Percentiles rank a stretch among this genome's conserved stretches.
Evolutionary conservation across 35 echinoderm and acorn worm species (phyloP).

Genomic region (Ptychodera flava): DNA sequence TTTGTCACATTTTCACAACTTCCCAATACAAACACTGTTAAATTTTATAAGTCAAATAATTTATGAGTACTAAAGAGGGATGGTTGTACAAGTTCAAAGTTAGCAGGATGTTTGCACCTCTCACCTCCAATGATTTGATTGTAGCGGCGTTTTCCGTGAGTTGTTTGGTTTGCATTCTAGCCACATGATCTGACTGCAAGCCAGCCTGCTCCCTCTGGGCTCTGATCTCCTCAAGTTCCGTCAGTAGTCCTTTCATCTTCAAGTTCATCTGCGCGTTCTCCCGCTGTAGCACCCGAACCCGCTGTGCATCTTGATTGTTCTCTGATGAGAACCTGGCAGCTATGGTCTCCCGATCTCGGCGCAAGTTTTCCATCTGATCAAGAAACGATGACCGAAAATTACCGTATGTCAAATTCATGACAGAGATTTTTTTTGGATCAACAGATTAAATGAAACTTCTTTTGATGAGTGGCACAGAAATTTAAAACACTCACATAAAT

Average conservation of each 20-base stretch:
- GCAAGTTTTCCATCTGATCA: conserved; percentile 69
- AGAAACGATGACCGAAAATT: not conserved
- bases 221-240: conserved; percentile 85
- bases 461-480: no score
- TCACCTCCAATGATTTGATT: conserved; percentile 81
- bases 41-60: no score
- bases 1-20: no score
- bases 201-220: conserved; percentile 90
- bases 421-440: no score
- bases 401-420: no score
- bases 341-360: conserved; percentile 84
- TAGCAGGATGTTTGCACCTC: no score
- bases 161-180: conserved; percentile 81
- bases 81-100: no score
- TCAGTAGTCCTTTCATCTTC: conserved; percentile 94
- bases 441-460: no score
- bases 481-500: no score
- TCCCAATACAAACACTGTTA: no score
- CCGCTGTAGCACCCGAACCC: conserved; percentile 70
- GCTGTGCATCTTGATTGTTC: conserved; percentile 78
- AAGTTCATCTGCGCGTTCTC: conserved; percentile 95
- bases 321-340: conserved; percentile 79
- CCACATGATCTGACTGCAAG: conserved; percentile 95
- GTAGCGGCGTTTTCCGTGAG: conserved; percentile 75
- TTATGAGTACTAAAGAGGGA: no score